Conservation (phyloP, 2,797 vertebrate species). For the Sebastes alutus region DNA sequence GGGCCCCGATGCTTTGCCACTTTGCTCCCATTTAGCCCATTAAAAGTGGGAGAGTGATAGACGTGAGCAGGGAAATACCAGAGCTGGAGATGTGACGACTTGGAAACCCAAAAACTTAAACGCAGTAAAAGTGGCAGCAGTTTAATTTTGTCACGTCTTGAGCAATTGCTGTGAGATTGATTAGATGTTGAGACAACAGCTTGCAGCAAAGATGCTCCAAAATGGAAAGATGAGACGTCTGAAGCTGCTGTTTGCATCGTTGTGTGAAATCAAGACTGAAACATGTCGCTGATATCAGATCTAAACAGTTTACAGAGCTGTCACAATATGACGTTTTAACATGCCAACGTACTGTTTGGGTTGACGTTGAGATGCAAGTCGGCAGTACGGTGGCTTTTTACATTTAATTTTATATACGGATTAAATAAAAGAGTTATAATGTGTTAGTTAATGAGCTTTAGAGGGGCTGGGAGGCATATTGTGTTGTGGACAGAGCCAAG, state of each 20-base stretch:
- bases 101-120: constrained; percentile 30
- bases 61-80: constrained; percentile 34
- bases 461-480: not conserved
- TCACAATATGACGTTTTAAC: not conserved
- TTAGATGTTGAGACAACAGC: constrained; percentile 49
- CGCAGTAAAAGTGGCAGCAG: not conserved
- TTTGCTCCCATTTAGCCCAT: constrained; percentile 54
- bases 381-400: not conserved
- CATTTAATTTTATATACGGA: not conserved
- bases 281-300: constrained; percentile 4
- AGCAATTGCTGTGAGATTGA: constrained; percentile 41
- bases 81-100: not conserved
- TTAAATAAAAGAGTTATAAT: not conserved
- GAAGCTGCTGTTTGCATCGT: not conserved
- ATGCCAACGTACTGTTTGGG: not conserved
- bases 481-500: not conserved
- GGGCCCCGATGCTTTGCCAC: constrained; percentile 45
- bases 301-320: constrained; percentile 15
- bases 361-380: not conserved
- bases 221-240: constrained; percentile 36
- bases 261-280: constrained; percentile 23
- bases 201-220: constrained; percentile 14
- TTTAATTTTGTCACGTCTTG: constrained; percentile 29
- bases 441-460: not conserved
- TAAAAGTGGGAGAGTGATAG: constrained; percentile 45